A percentile compares a stretch with the other conserved stretches of the same genome.
Conservation (phyloP, 2,113 vertebrate genomes). For the Archilochus colubris region DNA sequence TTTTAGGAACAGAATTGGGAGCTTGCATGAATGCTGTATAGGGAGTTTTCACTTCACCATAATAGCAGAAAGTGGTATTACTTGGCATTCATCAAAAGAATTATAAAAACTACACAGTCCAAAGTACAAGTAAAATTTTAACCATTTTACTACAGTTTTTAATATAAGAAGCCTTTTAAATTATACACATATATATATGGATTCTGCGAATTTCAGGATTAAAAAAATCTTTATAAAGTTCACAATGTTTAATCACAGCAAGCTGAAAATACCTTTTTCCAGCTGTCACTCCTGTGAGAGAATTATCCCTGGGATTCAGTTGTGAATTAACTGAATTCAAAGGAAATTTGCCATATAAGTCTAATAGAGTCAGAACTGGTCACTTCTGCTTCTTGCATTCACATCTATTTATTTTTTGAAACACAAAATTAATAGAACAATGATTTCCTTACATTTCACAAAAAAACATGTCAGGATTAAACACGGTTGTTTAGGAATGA, state of each 20-base stretch:
- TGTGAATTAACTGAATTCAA: neutral
- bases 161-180: neutral
- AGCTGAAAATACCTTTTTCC: neutral
- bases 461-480: conserved; percentile 48
- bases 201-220: neutral
- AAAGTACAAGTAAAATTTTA: neutral
- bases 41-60: neutral
- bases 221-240: neutral
- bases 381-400: neutral
- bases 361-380: neutral
- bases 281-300: neutral
- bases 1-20: neutral
- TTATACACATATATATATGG: neutral
- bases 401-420: conserved; percentile 16
- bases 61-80: neutral
- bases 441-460: conserved; percentile 7
- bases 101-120: neutral
- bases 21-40: neutral
- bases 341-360: neutral
- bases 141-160: neutral
- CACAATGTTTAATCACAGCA: neutral
- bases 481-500: conserved; percentile 64
- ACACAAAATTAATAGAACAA: neutral
- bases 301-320: neutral
- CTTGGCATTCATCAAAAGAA: neutral